Percentiles rank a stretch among this genome's conserved stretches.
Evolutionary conservation across 2,113 vertebrate species (phyloP).

Genomic region (Brachyhypopomus occidentalis): DNA sequence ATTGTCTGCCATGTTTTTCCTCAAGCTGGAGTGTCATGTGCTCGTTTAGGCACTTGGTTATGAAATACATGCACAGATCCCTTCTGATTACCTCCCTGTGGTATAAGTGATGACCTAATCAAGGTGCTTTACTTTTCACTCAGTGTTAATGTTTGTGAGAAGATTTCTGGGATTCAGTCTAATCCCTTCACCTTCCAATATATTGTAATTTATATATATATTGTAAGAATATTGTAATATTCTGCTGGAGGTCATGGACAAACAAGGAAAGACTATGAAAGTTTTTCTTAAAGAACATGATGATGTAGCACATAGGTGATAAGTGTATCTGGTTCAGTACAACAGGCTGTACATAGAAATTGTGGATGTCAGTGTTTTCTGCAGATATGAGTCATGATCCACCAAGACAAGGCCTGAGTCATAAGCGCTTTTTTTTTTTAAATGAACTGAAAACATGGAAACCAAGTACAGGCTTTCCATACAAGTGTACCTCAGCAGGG

Average conservation of each 20-base stretch:
- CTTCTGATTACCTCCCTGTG: conserved; percentile 2
- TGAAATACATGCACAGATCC: conserved; percentile 18
- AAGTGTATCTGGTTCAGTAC: conserved; percentile 23
- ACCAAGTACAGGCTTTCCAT: neutral
- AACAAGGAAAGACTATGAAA: neutral
- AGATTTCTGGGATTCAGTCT: neutral
- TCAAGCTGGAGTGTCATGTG: neutral
- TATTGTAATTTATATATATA: too few species aligned
- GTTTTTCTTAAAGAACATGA: neutral
- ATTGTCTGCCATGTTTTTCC: neutral
- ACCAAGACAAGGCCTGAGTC: conserved; percentile 68
- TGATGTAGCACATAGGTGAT: conserved; percentile 2
- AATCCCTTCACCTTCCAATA: neutral
- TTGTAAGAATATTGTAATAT: too few species aligned
- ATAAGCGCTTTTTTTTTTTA: conserved; percentile 57
- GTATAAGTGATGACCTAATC: neutral
- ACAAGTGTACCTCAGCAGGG: neutral
- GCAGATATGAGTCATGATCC: conserved; percentile 80
- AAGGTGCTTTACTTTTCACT: neutral
- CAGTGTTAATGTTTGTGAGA: neutral
- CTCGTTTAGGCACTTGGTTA: conserved; percentile 9
- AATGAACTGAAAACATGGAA: neutral
- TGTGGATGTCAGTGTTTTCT: conserved; percentile 60
- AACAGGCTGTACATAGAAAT: conserved; percentile 26
- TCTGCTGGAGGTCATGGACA: neutral